Base-by-base conservation (phyloP, 2,113 vertebrate species). In the Puffinus mauretanicus region DNA sequence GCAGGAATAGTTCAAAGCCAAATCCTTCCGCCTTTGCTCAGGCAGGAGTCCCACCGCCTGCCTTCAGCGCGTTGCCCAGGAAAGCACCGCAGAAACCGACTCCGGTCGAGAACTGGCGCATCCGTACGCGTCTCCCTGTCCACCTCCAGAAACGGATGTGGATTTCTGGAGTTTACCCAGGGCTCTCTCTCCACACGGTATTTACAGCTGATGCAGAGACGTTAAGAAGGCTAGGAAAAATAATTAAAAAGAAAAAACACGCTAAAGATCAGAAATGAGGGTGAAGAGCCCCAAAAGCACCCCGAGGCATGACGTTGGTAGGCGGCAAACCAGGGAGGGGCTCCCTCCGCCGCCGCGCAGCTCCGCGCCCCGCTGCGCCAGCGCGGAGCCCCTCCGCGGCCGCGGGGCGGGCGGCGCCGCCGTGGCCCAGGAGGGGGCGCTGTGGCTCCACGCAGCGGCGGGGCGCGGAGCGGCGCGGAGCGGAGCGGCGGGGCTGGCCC, bases 241-340 rank as follows among this genome's bases (percentile, higher is more conserved):
- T 3, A 36, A 38, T 9, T 1, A 8, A 2, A 3, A 51, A 24
- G 61, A 8, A 2, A 3, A 51, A 24, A 65, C 49, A n/a, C 0
- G 0, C 36, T 34, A 13, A 49, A 42, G 55, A 44, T 3, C 40
- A 22, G 42, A 61, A 84, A 70, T 1, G 12, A 22, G 16, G 7
- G 32, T 16, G 44, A 20, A 16, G 29, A 36, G 16, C 9, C 13
- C 13, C 24, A 1, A 0, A 3, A 58, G 26, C 44, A 9, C 7
- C 1, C 8, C 2, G 9, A 44, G n/a, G 18, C 29, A 0, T 2
- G 1, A 4, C 1, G 4, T 14, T n/a, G 0, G 1, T 6, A 20
- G 26, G 10, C 1, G 25, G 51, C 19, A 62, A 79, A 38, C 2
- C 49, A 10, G 40, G n/a, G 42, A 52, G 44, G 85, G 94, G 6